phyloP scores from a whole-genome alignment of 2,113 vertebrate genomes.

The Caracal caracal region DNA sequence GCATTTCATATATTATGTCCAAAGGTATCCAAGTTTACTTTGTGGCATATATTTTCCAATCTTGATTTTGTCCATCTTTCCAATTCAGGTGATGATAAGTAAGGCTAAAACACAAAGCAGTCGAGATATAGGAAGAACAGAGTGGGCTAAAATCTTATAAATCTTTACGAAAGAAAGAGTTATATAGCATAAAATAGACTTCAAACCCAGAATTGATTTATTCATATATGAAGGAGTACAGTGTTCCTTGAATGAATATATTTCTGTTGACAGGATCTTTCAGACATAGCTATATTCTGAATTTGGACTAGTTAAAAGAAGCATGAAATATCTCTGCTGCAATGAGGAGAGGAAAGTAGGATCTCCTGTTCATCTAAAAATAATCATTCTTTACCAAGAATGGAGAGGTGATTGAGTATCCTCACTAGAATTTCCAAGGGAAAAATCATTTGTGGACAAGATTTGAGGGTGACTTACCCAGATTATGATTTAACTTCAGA shows the following conservation, averaged over 20 bases:
- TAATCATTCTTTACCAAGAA: background rate
- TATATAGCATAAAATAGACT: background rate
- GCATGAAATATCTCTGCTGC: background rate
- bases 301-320: conserved; percentile 31
- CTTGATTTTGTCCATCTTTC: background rate
- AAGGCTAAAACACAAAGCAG: background rate
- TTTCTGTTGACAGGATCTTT: conserved; percentile 33
- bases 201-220: background rate
- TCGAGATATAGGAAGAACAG: background rate
- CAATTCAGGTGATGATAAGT: background rate
- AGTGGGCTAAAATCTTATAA: background rate
- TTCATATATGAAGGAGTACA: background rate
- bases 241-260: background rate
- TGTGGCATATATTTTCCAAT: background rate
- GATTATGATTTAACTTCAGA: background rate
- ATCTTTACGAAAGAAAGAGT: background rate
- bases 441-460: background rate
- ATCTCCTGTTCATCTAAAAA: conserved; percentile 42
- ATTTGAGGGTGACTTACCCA: background rate
- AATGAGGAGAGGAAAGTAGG: background rate
- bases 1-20: background rate
- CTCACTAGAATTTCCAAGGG: background rate
- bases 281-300: background rate
- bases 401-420: background rate
- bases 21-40: background rate